These are phyloP conservation scores for Hexactinellida sp. DNA, from an alignment of 37 sponge, comb jelly and placozoan genomes.

Conservation along the genomic window DNA sequence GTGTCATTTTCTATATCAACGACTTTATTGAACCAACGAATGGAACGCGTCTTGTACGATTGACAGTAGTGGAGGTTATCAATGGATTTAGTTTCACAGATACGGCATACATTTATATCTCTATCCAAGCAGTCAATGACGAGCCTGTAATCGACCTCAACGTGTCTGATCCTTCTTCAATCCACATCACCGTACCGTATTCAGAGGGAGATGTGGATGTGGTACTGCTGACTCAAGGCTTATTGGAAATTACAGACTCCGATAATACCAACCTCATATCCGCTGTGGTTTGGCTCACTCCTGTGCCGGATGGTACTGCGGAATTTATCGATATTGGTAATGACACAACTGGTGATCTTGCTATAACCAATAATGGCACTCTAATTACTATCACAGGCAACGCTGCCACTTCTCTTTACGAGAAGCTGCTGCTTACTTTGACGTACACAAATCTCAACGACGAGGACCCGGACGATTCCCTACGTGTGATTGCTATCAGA, in stretches of 20 bases:
- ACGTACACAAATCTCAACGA: neutral
- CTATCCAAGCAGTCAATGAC: neutral
- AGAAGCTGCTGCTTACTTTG: neutral
- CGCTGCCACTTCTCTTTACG: neutral
- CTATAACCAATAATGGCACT: neutral
- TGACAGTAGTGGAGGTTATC: constrained; percentile 22
- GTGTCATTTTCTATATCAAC: constrained; percentile 38
- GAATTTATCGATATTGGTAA: neutral
- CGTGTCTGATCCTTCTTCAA: neutral
- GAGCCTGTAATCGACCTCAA: neutral
- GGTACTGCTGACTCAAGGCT: neutral
- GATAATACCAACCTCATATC: neutral
- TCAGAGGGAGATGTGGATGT: neutral
- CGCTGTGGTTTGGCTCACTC: neutral
- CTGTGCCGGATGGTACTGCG: neutral
- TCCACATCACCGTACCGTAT: neutral
- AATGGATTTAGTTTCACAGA: neutral
- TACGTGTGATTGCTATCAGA: neutral
- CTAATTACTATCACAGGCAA: neutral
- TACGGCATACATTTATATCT: neutral
- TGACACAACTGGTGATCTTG: neutral
- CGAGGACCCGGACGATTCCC: neutral
- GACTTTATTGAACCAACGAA: constrained; percentile 42
- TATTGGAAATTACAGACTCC: neutral
- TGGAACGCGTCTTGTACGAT: constrained; percentile 19